Evolutionary conservation across 2,888 invertebrate genomes (phyloP).

Genomic region (Hedya salicella): DNA sequence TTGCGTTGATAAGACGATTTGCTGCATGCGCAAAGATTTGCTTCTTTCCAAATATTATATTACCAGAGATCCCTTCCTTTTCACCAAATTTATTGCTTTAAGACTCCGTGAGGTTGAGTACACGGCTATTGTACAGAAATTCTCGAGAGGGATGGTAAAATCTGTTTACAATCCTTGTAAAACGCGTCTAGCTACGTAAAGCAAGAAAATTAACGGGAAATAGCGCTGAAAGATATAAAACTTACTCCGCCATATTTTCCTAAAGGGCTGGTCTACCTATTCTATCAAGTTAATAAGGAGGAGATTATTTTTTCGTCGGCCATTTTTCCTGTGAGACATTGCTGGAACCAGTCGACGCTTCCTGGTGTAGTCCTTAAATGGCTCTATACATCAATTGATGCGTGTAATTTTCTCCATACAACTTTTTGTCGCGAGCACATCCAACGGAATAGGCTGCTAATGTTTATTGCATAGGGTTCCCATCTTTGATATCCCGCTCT

Average conservation of each 20-base stretch:
- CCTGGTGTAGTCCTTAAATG: conserved; percentile 75
- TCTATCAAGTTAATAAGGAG: conserved; percentile 60
- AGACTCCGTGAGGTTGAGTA: conserved; percentile 58
- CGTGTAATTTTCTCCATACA: conserved; percentile 65
- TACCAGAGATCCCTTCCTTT: conserved; percentile 60
- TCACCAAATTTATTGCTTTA: conserved; percentile 62
- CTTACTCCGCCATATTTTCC: conserved; percentile 27
- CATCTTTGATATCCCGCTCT: conserved; percentile 28
- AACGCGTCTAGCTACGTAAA: conserved; percentile 45
- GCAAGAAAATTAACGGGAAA: conserved; percentile 25
- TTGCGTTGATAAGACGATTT: conserved; percentile 63
- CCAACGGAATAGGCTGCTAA: conserved; percentile 58
- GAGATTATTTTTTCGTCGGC: conserved; percentile 62
- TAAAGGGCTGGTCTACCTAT: conserved; percentile 35
- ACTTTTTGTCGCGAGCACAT: conserved; percentile 64
- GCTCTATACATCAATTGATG: conserved; percentile 63
- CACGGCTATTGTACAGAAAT: conserved; percentile 60
- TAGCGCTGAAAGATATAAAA: conserved; percentile 2
- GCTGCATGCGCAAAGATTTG: conserved; percentile 63
- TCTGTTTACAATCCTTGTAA: conserved; percentile 52
- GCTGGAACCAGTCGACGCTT: conserved; percentile 67
- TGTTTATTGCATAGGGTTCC: conserved; percentile 53
- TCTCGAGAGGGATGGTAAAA: conserved; percentile 53
- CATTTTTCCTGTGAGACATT: conserved; percentile 57
- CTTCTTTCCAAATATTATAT: conserved; percentile 65